phyloP scores from a whole-genome alignment of 2,113 vertebrate species.

The Oncorhynchus mykiss region DNA sequence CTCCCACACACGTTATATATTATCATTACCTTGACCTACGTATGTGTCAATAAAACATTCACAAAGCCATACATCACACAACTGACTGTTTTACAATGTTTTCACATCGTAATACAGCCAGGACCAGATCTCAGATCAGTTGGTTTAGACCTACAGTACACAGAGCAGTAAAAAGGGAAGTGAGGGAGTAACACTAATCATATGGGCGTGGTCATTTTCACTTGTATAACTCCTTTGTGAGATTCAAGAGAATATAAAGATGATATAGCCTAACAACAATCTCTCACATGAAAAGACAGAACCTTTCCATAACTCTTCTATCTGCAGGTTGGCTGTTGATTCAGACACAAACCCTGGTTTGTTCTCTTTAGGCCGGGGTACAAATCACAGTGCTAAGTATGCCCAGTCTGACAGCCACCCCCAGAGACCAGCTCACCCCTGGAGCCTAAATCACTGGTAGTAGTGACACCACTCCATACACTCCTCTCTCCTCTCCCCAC shows the following conservation, averaged over 20 bases:
- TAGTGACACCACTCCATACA: background rate
- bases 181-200: background rate
- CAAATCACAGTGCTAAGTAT: conserved; percentile 4
- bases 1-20: conserved; percentile 55
- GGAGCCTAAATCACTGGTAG: background rate
- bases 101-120: background rate
- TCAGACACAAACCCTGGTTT: conserved; percentile 1
- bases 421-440: background rate
- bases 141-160: background rate
- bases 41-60: conserved; percentile 56
- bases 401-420: background rate
- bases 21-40: conserved; percentile 70
- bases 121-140: background rate
- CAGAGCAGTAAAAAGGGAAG: background rate
- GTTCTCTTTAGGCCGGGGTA: background rate
- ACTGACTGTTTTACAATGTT: background rate
- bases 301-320: background rate
- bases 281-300: conserved; percentile 11
- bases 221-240: too few relatives aligned
- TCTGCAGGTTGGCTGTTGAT: background rate
- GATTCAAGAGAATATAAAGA: too few relatives aligned
- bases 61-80: conserved; percentile 55
- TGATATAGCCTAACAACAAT: too few relatives aligned
- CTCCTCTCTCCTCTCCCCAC: too few relatives aligned
- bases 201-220: too few relatives aligned